Evolutionary conservation across 1,140 invertebrate species (phyloP), one percentile per base, ranked within the genome.

Genomic region (Pissodes strobi): DNA sequence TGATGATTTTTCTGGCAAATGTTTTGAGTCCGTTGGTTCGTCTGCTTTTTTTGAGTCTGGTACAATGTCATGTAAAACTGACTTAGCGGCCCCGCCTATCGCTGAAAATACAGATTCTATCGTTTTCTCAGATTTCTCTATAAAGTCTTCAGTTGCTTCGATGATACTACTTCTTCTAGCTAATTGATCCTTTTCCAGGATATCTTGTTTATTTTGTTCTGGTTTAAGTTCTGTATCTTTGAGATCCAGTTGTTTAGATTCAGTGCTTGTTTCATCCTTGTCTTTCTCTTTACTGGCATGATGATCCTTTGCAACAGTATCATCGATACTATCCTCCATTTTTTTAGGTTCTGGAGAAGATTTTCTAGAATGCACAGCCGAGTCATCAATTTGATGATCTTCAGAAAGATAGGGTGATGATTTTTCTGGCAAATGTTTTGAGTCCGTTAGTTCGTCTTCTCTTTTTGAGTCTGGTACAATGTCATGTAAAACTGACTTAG

Each of bases 241-340:
- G n/a, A n/a, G n/a, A n/a, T n/a, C n/a, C n/a, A n/a, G n/a, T n/a
- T n/a, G n/a, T n/a, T n/a, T n/a, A n/a, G n/a, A n/a, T n/a, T n/a
- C n/a, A n/a, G 10, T 19, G 4, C 9, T 48, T 10, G 45, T n/a
- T n/a, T n/a, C n/a, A n/a, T n/a, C n/a, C n/a, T n/a, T n/a, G n/a
- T n/a, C 15, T 4, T 45, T 23, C 1, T n/a, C 6, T 6, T 25
- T 34, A 15, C 49, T 23, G 4, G 45, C 13, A 1, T 9, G 2
- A n/a, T n/a, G n/a, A 25, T 56, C 43, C 64, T 67, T 2, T 58
- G 65, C 21, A 69, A 64, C 19, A 57, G 19, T 3, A 64, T 49
- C n/a, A n/a, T n/a, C n/a, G n/a, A n/a, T n/a, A n/a, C n/a, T n/a
- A n/a, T n/a, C n/a, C n/a, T n/a, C n/a, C n/a, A n/a, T n/a, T n/a